Percentiles rank a stretch among this genome's conserved stretches.
phyloP scores from a whole-genome alignment of 1,140 invertebrate species.

The Stegodyphus dumicola region DNA sequence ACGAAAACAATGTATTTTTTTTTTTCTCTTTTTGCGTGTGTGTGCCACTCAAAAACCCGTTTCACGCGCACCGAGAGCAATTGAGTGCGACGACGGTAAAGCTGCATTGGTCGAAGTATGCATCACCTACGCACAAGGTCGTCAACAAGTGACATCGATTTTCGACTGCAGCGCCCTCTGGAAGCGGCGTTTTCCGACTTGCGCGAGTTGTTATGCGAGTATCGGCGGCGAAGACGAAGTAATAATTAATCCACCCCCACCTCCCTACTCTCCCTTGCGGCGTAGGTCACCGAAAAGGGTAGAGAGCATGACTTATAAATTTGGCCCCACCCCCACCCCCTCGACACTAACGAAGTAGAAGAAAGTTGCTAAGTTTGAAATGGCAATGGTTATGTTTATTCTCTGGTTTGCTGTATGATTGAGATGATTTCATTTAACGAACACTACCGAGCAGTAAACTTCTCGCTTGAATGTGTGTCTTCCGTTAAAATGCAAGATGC shows the following conservation, averaged over 20 bases:
- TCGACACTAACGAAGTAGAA: no score
- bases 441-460: no score
- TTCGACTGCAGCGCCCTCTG: slow-evolving; percentile 51
- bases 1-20: background rate
- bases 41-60: background rate
- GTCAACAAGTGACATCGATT: slow-evolving; percentile 60
- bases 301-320: slow-evolving; percentile 54
- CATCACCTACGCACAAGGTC: slow-evolving; percentile 59
- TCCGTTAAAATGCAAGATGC: no score
- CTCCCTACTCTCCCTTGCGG: background rate
- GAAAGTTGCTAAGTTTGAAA: no score
- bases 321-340: background rate
- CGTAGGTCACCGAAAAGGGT: slow-evolving; percentile 27
- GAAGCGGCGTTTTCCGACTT: slow-evolving; percentile 45
- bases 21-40: background rate
- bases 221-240: slow-evolving; percentile 50
- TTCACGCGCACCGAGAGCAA: background rate
- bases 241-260: slow-evolving; percentile 50
- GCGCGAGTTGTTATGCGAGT: slow-evolving; percentile 55
- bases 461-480: no score
- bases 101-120: slow-evolving; percentile 18
- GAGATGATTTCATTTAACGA: no score
- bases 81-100: background rate
- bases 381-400: no score
- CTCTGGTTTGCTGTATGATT: no score